A percentile compares a stretch with the other conserved stretches of the same genome.
Evolutionary conservation across 2,797 vertebrate species (phyloP).

Genomic region (Monodelphis domestica): DNA sequence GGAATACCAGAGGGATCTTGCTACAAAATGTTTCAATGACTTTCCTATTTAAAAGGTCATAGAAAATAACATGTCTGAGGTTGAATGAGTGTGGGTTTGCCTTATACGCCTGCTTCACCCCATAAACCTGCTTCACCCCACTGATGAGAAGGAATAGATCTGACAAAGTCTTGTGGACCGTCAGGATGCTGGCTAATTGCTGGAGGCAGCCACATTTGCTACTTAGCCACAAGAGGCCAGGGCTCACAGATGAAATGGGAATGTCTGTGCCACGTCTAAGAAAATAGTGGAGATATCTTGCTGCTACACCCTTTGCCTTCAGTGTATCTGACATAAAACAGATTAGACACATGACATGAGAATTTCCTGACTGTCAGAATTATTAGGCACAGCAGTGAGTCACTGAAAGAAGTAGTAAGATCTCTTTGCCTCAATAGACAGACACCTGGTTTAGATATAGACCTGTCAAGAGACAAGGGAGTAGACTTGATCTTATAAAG

Average conservation of each 20-base stretch:
- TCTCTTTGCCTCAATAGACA: slow-evolving; percentile 59
- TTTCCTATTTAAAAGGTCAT: background rate
- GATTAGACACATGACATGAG: slow-evolving; percentile 13
- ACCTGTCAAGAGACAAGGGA: slow-evolving; percentile 60
- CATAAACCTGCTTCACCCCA: slow-evolving; percentile 11
- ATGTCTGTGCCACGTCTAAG: slow-evolving; percentile 13
- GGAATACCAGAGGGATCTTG: background rate
- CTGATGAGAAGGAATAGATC: slow-evolving; percentile 18
- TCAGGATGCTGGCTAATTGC: slow-evolving; percentile 32
- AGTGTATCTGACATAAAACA: slow-evolving; percentile 36
- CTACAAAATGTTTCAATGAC: background rate
- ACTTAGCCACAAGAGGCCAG: background rate
- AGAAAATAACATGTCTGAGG: background rate
- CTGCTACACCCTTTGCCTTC: background rate
- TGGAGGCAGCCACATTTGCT: slow-evolving; percentile 41
- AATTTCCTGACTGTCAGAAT: slow-evolving; percentile 61
- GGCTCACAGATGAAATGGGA: background rate
- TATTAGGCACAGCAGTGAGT: slow-evolving; percentile 52
- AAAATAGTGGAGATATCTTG: background rate
- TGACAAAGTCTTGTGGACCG: slow-evolving; percentile 27
- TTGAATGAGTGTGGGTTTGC: background rate
- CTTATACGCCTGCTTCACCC: slow-evolving; percentile 6
- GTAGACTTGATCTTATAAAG: slow-evolving; percentile 65
- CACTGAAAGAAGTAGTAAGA: slow-evolving; percentile 42
- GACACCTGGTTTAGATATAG: slow-evolving; percentile 63